Conservation (phyloP, 2,797 vertebrate genomes). For the Pangasius djambal region DNA sequence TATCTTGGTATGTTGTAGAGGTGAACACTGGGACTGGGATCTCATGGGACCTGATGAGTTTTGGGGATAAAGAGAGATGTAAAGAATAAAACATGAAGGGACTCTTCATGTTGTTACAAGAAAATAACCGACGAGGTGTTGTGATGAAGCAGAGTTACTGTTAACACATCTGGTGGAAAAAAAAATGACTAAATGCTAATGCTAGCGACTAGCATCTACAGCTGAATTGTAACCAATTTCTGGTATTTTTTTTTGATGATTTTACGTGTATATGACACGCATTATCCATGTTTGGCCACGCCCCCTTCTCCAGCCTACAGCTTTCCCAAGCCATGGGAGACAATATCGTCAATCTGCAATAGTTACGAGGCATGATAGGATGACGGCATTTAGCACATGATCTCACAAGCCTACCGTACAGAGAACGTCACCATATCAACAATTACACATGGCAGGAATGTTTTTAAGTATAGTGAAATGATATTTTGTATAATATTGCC, state of each 20-base stretch:
- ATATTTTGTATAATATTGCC: not conserved
- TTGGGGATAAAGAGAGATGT: not conserved
- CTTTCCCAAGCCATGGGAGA: not conserved
- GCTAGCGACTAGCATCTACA: not conserved
- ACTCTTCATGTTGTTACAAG: too few relatives aligned
- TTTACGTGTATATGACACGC: not conserved
- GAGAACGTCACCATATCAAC: too few relatives aligned
- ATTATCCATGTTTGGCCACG: not conserved
- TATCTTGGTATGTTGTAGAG: not conserved
- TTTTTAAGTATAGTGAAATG: not conserved
- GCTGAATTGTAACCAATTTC: not conserved
- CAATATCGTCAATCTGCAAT: not conserved
- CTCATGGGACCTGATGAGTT: not conserved
- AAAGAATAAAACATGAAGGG: too few relatives aligned
- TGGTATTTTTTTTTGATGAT: not conserved
- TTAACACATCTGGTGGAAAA: too few relatives aligned
- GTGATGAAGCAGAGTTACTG: too few relatives aligned
- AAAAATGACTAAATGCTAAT: too few relatives aligned
- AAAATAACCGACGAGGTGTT: too few relatives aligned
- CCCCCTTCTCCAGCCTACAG: not conserved
- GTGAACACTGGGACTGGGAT: not conserved
- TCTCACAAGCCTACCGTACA: not conserved
- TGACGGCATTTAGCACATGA: not conserved
- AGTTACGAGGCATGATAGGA: not conserved
- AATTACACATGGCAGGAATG: not conserved